Conservation (phyloP, 1,140 invertebrate species). For the Coboldia fuscipes region DNA sequence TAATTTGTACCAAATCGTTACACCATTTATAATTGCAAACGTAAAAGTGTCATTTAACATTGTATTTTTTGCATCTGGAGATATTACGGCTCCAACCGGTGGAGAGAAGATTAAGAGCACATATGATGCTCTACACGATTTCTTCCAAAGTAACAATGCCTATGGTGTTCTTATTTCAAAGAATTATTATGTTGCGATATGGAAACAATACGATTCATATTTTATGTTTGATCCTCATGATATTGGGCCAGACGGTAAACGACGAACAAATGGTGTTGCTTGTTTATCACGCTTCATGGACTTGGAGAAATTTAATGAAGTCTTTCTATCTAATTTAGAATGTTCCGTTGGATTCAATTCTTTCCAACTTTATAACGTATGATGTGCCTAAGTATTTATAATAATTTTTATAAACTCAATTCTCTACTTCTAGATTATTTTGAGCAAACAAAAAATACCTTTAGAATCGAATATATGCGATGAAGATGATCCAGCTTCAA, state of each 20-base stretch:
- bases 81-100: not conserved
- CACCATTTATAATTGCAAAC: conserved; percentile 21
- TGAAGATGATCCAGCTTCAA: not conserved
- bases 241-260: conserved; percentile 20
- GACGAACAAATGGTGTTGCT: conserved; percentile 20
- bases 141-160: conserved; percentile 1
- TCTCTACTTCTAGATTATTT: not conserved
- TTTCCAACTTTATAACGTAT: not conserved
- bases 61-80: conserved; percentile 5
- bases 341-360: not conserved
- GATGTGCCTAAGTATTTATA: not conserved
- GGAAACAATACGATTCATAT: conserved; percentile 17
- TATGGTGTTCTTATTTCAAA: conserved; percentile 14
- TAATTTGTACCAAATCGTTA: conserved; percentile 11
- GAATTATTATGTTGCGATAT: conserved; percentile 22
- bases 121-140: conserved; percentile 10
- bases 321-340: not conserved
- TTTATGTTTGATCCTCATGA: conserved; percentile 26
- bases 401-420: not conserved
- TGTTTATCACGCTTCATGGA: not conserved
- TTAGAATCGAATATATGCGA: not conserved
- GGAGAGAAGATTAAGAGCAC: conserved; percentile 1
- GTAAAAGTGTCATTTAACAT: conserved; percentile 13
- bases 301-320: not conserved
- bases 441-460: not conserved